Evolutionary conservation across 2,113 vertebrate genomes (phyloP).

Genomic region (Aix galericulata): DNA sequence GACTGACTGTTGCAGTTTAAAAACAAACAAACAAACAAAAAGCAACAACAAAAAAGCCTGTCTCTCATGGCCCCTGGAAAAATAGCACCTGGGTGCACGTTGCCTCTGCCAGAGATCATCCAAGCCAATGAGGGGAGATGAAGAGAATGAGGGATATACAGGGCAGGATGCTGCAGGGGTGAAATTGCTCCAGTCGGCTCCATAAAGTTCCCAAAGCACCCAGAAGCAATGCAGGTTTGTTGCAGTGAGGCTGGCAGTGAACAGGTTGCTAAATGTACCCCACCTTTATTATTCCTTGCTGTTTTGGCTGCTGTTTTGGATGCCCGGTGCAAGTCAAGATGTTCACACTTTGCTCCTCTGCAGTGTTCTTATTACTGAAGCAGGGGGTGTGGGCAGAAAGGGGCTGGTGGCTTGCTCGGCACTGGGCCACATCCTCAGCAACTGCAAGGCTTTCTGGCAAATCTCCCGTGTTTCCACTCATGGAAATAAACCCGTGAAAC

Average conservation of each 20-base stretch:
- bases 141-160: neutral
- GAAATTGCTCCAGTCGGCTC: accelerated
- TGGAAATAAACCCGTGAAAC: accelerated
- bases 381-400: neutral
- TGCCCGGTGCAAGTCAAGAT: neutral
- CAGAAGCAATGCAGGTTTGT: neutral
- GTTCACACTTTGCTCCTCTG: neutral
- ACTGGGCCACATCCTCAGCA: neutral
- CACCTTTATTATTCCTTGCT: accelerated
- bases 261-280: neutral
- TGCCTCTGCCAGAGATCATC: neutral
- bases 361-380: neutral
- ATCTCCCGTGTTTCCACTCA: accelerated
- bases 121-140: neutral
- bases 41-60: too few relatives aligned
- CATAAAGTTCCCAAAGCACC: neutral
- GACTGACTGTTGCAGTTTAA: neutral
- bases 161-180: neutral
- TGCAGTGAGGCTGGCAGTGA: neutral
- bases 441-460: neutral
- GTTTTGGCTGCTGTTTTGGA: neutral
- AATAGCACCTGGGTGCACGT: neutral
- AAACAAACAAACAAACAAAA: neutral
- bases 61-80: neutral
- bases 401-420: neutral